Conservation (phyloP, 1,140 invertebrate genomes). For the Aphaenogaster rudis region DNA sequence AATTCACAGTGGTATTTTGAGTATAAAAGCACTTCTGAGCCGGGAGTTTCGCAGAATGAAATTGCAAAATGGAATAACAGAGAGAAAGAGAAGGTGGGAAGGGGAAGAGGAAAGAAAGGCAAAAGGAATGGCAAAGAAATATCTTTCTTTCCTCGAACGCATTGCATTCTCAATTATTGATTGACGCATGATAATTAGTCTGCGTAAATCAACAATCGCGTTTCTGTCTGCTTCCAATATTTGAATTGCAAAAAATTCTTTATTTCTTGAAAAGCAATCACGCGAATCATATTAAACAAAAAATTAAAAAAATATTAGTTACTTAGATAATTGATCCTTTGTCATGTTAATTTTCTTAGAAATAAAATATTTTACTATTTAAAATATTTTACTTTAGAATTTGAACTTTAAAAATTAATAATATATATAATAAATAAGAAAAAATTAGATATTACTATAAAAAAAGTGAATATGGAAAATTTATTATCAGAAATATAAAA, state of each 20-base stretch:
- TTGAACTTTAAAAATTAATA: background rate
- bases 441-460: background rate
- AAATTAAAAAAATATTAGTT: slow-evolving; percentile 6
- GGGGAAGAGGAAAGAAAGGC: background rate
- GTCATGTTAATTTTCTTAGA: background rate
- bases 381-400: background rate
- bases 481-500: background rate
- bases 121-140: background rate
- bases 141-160: slow-evolving; percentile 3
- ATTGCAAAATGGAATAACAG: slow-evolving; percentile 16
- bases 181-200: slow-evolving; percentile 12
- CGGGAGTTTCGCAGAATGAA: slow-evolving; percentile 46
- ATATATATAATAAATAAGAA: background rate
- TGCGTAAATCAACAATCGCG: slow-evolving; percentile 11
- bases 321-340: slow-evolving; percentile 30
- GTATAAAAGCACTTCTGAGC: slow-evolving; percentile 50
- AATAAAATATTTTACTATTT: background rate
- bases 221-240: slow-evolving; percentile 12
- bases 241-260: slow-evolving; percentile 9
- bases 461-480: background rate
- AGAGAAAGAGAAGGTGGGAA: background rate
- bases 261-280: background rate
- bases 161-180: slow-evolving; percentile 23
- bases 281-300: background rate
- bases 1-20: slow-evolving; percentile 60